Percentiles rank a stretch among this genome's conserved stretches.
Conservation (phyloP, 2,888 invertebrate species). For the Lithophane ornitopus region DNA sequence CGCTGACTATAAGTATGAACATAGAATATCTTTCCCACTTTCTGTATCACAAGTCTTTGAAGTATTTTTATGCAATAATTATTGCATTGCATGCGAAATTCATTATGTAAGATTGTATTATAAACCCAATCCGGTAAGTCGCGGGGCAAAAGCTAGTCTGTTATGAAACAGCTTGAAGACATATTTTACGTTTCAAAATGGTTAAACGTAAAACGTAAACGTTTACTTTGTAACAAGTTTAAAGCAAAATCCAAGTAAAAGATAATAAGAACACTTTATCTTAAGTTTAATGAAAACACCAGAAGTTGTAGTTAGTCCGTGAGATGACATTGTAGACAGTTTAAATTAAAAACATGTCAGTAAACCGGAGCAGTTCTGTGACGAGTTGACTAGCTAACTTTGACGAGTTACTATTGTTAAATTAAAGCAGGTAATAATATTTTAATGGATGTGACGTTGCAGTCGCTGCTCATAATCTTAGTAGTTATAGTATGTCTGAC, state of each 20-base stretch:
- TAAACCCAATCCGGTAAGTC: background rate
- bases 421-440: background rate
- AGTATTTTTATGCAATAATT: no score
- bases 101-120: background rate
- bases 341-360: slow-evolving; percentile 32
- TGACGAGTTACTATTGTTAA: background rate
- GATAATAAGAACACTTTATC: slow-evolving; percentile 20
- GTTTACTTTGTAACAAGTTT: slow-evolving; percentile 34
- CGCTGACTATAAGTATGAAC: background rate
- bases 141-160: background rate
- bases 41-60: background rate
- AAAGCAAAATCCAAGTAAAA: slow-evolving; percentile 22
- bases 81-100: background rate
- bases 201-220: slow-evolving; percentile 28
- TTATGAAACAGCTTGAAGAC: background rate
- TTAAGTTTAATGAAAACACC: slow-evolving; percentile 27
- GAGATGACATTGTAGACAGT: slow-evolving; percentile 20
- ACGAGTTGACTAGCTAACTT: slow-evolving; percentile 29
- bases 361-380: background rate
- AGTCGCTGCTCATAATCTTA: background rate
- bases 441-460: slow-evolving; percentile 1
- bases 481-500: background rate
- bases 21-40: background rate
- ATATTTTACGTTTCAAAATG: slow-evolving; percentile 6
- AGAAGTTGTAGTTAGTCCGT: slow-evolving; percentile 8